phyloP scores from a whole-genome alignment of 2,888 invertebrate genomes.

The Andrena hattorfiana region DNA sequence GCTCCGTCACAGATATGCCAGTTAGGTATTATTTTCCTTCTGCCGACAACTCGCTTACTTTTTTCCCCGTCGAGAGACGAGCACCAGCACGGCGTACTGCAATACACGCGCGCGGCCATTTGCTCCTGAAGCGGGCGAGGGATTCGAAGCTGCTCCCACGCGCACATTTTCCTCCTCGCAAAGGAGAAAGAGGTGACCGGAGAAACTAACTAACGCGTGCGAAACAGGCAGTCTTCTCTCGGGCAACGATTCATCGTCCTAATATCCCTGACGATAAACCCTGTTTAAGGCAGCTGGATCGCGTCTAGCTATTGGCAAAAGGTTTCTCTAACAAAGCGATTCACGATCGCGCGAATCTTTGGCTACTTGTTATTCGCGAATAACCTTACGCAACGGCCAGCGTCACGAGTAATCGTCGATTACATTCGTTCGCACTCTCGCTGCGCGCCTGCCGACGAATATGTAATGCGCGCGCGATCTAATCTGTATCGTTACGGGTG shows the following conservation, averaged over 20 bases:
- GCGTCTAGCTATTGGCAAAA: too few species aligned
- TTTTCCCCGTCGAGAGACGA: neutral
- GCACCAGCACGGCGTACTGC: neutral
- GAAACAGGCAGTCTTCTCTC: constrained; percentile 1
- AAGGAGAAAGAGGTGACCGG: neutral
- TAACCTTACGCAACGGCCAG: neutral
- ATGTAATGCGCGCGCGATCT: constrained; percentile 23
- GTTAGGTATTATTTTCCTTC: too few species aligned
- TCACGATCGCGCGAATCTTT: neutral
- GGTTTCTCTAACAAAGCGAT: too few species aligned
- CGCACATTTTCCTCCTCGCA: neutral
- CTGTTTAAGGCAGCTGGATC: too few species aligned
- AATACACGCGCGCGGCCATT: neutral
- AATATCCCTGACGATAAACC: neutral
- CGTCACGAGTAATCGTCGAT: neutral
- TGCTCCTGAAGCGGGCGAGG: too few species aligned
- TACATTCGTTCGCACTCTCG: constrained; percentile 26
- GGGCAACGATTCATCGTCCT: neutral
- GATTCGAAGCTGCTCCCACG: neutral
- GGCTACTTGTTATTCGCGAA: neutral
- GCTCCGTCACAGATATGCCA: neutral
- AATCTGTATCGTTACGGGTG: constrained; percentile 29
- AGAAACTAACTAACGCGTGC: constrained; percentile 3
- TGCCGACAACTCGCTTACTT: too few species aligned
- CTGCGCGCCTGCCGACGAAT: neutral